Conservation (phyloP, 2,797 vertebrate genomes). For the Oryzias sinensis region DNA sequence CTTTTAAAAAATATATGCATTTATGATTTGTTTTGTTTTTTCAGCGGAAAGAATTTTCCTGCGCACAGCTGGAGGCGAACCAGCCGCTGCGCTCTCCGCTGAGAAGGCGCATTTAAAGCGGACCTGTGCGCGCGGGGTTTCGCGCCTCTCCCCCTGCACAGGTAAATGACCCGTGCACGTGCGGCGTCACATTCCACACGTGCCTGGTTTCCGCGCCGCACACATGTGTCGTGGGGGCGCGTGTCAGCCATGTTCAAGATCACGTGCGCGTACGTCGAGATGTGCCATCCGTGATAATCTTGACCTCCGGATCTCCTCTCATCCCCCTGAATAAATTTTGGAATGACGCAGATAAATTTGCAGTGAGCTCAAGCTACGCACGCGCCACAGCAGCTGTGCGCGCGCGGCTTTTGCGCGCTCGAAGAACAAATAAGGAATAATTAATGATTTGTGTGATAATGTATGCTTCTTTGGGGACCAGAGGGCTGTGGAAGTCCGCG, state of each 20-base stretch:
- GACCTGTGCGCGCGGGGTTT: neutral
- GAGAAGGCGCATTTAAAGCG: neutral
- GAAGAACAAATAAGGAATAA: neutral
- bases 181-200: slow-evolving; percentile 61
- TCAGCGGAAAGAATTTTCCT: no score
- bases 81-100: neutral
- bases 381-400: neutral
- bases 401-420: neutral
- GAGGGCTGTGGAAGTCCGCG: neutral
- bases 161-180: slow-evolving; percentile 51
- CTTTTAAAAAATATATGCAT: no score
- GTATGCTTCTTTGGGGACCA: neutral
- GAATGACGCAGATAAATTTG: slow-evolving; percentile 54
- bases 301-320: neutral
- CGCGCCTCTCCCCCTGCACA: slow-evolving; percentile 9
- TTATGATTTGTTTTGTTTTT: neutral
- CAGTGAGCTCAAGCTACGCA: neutral
- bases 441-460: neutral
- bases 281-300: no score
- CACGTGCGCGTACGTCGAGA: no score
- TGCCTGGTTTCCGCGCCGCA: slow-evolving; percentile 24
- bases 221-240: slow-evolving; percentile 13
- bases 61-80: neutral
- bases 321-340: slow-evolving; percentile 20
- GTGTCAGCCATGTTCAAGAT: neutral